A percentile compares a stretch with the other conserved stretches of the same genome.
Evolutionary conservation across 2,113 vertebrate species (phyloP).

Genomic region (Pomatostomus ruficeps): DNA sequence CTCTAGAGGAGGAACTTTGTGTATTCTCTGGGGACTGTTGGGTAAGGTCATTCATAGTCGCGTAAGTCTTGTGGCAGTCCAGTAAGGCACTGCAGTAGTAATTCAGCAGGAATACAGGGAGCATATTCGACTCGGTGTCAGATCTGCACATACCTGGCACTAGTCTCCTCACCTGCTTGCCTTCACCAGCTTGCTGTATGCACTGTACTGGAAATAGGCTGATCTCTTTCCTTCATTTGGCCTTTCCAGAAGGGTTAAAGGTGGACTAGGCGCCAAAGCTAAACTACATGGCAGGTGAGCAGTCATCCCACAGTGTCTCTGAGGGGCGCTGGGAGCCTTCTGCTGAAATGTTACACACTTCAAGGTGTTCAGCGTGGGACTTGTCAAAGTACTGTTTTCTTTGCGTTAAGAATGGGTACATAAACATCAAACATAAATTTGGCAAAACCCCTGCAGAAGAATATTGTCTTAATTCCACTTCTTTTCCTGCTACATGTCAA

Average conservation of each 20-base stretch:
- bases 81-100: not conserved
- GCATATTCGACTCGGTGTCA: not conserved
- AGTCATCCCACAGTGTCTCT: not conserved
- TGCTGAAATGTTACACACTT: not conserved
- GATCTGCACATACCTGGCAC: not conserved
- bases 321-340: not conserved
- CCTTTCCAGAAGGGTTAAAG: not conserved
- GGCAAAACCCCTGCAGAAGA: not conserved
- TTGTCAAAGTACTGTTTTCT: not conserved
- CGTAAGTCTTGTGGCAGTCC: accelerated
- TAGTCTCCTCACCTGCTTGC: not conserved
- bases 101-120: not conserved
- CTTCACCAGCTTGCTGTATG: not conserved
- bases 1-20: slow-evolving; percentile 24
- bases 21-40: slow-evolving; percentile 29
- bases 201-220: not conserved
- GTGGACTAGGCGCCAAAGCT: not conserved
- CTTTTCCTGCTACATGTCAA: not conserved
- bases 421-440: not conserved
- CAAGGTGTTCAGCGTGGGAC: not conserved
- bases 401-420: not conserved
- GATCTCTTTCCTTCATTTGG: not conserved
- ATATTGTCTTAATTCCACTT: not conserved
- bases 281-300: not conserved
- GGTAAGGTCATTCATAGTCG: slow-evolving; percentile 63